phyloP scores from a whole-genome alignment of 2,113 vertebrate genomes.

The Dicrurus megarhynchus region DNA sequence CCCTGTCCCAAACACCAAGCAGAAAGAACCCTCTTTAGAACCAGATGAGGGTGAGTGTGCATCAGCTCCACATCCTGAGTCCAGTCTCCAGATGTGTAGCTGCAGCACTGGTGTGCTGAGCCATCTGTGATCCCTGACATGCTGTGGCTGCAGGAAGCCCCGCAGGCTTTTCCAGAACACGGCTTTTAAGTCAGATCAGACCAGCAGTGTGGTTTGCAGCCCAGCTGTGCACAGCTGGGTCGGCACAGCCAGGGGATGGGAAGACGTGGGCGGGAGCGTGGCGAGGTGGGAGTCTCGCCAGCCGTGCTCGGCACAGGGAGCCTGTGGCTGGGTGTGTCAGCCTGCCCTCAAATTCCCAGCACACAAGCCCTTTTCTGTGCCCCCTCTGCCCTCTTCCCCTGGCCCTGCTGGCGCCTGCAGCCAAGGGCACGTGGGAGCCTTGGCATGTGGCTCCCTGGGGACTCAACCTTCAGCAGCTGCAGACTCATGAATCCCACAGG shows the following conservation, averaged over 20 bases:
- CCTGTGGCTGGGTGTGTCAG: background rate
- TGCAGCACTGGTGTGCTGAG: background rate
- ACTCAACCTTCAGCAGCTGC: background rate
- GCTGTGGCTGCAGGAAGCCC: background rate
- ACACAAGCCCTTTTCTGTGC: background rate
- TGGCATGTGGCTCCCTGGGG: background rate
- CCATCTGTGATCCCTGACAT: background rate
- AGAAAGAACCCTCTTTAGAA: background rate
- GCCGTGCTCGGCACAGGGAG: background rate
- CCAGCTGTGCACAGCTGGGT: constrained; percentile 21
- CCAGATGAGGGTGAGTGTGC: background rate
- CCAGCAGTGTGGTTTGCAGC: background rate
- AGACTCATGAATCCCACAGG: background rate
- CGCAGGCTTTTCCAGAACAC: background rate
- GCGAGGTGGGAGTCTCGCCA: background rate
- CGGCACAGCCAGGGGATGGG: fast-evolving
- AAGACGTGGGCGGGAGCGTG: background rate
- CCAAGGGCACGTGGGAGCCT: background rate
- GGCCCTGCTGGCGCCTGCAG: background rate
- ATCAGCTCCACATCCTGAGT: background rate
- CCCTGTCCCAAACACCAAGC: background rate
- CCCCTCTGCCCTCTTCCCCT: background rate
- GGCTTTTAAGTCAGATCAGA: background rate
- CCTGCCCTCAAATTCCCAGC: background rate
- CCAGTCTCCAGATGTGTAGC: background rate